Percentiles rank a stretch among this genome's conserved stretches.
These are phyloP conservation scores for Lissocephala sabroskyi DNA, from an alignment of 2,888 invertebrate species.

Conservation along the genomic window DNA sequence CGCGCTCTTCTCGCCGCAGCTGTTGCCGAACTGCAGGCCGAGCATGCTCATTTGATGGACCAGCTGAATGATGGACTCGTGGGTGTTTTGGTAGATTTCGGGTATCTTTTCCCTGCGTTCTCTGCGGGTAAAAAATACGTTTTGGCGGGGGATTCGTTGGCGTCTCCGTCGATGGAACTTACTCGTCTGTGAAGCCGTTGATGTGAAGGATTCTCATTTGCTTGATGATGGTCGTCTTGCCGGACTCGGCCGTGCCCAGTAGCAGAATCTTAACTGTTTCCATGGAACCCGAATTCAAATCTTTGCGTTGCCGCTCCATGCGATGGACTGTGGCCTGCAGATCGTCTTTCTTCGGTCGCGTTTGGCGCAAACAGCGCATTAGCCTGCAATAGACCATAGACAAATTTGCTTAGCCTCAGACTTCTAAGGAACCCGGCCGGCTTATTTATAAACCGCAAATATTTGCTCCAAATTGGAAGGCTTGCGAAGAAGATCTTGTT, in stretches of 20 bases:
- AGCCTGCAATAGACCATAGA: slow-evolving; percentile 54
- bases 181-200: slow-evolving; percentile 83
- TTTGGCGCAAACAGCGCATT: slow-evolving; percentile 66
- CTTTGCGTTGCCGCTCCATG: slow-evolving; percentile 75
- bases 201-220: slow-evolving; percentile 91
- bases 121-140: slow-evolving; percentile 71
- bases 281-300: slow-evolving; percentile 58
- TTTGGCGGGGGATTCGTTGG: too few relatives aligned
- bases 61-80: slow-evolving; percentile 82
- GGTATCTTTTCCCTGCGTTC: slow-evolving; percentile 79
- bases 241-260: slow-evolving; percentile 84
- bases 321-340: slow-evolving; percentile 62
- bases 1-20: slow-evolving; percentile 63
- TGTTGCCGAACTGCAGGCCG: slow-evolving; percentile 74
- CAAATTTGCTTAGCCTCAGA: slow-evolving; percentile 25
- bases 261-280: slow-evolving; percentile 76
- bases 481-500: too few relatives aligned
- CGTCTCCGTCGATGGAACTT: slow-evolving; percentile 67
- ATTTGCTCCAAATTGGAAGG: too few relatives aligned
- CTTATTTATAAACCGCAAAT: too few relatives aligned
- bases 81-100: slow-evolving; percentile 81
- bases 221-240: slow-evolving; percentile 89
- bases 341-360: slow-evolving; percentile 71
- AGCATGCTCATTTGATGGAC: slow-evolving; percentile 76
- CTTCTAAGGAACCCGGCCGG: slow-evolving; percentile 41